Percentiles rank a stretch among this genome's conserved stretches.
Conservation (phyloP, 2,888 invertebrate genomes). For the Cantharis rustica region DNA sequence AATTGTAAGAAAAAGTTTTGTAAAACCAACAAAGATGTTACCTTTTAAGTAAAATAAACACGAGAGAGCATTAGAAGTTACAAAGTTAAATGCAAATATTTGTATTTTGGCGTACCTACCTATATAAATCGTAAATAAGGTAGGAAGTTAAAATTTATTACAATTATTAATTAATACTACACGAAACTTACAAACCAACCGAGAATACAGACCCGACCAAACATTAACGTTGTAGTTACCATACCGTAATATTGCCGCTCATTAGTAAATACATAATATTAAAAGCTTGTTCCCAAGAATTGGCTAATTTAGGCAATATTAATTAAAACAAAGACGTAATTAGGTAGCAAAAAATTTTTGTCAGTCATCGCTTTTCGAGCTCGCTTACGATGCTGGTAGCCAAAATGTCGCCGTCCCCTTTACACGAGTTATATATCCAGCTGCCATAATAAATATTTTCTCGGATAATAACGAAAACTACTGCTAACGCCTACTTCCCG, state of each 20-base stretch:
- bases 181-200: background rate
- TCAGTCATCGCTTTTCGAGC: background rate
- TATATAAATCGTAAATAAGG: background rate
- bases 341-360: background rate
- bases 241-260: background rate
- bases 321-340: background rate
- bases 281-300: background rate
- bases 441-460: slow-evolving; percentile 1
- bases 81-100: background rate
- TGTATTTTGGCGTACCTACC: background rate
- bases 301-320: background rate
- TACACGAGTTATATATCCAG: background rate
- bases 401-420: background rate
- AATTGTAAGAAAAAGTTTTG: background rate
- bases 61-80: background rate
- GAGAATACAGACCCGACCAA: background rate
- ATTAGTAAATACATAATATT: background rate
- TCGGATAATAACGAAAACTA: background rate
- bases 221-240: background rate
- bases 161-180: background rate
- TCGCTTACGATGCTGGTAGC: background rate
- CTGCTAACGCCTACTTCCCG: background rate
- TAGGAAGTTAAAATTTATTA: background rate
- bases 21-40: background rate
- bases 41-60: background rate